phyloP scores from a whole-genome alignment of 2,888 invertebrate genomes.

The Lysandra bellargus region DNA sequence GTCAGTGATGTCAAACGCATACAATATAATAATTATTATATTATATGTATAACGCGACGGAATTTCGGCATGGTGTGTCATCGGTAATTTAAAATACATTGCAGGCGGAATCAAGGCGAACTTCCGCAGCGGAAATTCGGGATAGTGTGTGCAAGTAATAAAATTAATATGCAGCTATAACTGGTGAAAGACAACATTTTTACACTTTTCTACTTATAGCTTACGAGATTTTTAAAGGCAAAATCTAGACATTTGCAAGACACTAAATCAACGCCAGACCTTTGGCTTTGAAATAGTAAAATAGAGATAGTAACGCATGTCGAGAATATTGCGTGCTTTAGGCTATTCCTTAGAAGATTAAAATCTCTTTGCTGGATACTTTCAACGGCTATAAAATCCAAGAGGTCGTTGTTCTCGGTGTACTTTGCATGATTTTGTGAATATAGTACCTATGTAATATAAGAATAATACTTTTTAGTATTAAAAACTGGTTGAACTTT shows the following conservation, averaged over 20 bases:
- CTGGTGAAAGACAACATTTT: too few relatives aligned
- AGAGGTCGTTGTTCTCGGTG: not conserved
- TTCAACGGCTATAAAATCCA: not conserved
- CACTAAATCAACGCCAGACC: not conserved
- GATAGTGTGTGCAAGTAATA: too few relatives aligned
- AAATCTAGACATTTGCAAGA: not conserved
- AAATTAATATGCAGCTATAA: too few relatives aligned
- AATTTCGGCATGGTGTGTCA: too few relatives aligned
- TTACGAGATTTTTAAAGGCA: not conserved
- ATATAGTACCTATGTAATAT: too few relatives aligned
- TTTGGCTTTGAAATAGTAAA: not conserved
- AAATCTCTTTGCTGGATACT: slow-evolving; percentile 14
- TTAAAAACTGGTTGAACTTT: not conserved
- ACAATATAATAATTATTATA: too few relatives aligned
- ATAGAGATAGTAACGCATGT: slow-evolving; percentile 6
- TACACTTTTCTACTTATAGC: too few relatives aligned
- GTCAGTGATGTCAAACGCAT: too few relatives aligned
- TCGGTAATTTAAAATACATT: too few relatives aligned
- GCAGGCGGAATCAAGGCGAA: too few relatives aligned
- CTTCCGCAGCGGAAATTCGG: too few relatives aligned
- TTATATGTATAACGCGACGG: too few relatives aligned
- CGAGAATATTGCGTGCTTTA: slow-evolving; percentile 12
- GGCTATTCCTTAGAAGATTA: slow-evolving; percentile 16
- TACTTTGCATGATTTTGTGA: not conserved
- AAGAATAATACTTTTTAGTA: not conserved